Percentiles rank a stretch among this genome's conserved stretches.
Evolutionary conservation across 2,797 vertebrate species (phyloP).

Genomic region (Acanthornis magna): DNA sequence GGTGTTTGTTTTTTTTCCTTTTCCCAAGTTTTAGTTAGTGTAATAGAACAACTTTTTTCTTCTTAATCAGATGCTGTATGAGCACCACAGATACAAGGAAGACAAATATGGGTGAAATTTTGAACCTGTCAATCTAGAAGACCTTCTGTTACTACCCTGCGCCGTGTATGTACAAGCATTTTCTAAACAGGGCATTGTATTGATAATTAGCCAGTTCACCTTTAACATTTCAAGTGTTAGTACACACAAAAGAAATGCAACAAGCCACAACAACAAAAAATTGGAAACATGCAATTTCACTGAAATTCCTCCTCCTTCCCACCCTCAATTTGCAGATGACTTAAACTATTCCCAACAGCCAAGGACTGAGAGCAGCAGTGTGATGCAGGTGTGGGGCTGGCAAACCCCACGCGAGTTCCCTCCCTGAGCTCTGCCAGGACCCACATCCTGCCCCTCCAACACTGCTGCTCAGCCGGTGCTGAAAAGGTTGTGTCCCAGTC

Average conservation of each 20-base stretch:
- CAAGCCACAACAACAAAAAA: conserved; percentile 71
- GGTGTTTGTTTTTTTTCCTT: neutral
- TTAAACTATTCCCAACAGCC: conserved; percentile 57
- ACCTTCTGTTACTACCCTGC: neutral
- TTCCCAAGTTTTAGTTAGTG: neutral
- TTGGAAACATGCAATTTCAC: conserved; percentile 72
- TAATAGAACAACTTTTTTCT: neutral
- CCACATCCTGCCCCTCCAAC: conserved; percentile 20
- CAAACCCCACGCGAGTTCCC: conserved; percentile 55
- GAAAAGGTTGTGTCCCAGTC: conserved; percentile 44
- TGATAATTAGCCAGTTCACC: conserved; percentile 57
- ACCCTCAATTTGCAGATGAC: conserved; percentile 50
- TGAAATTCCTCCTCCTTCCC: conserved; percentile 59
- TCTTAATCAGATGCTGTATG: neutral
- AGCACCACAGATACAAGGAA: neutral
- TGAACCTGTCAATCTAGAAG: conserved; percentile 32
- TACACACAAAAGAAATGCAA: conserved; percentile 71
- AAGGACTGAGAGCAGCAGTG: conserved; percentile 32
- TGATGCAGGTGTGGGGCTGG: conserved; percentile 24
- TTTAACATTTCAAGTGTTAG: conserved; percentile 72
- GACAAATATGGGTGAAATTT: neutral
- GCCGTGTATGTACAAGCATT: neutral
- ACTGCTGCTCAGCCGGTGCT: conserved; percentile 14
- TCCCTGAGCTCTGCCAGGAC: conserved; percentile 46
- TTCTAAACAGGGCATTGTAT: neutral